A percentile compares a stretch with the other conserved stretches of the same genome.
Conservation (phyloP, 1,140 invertebrate genomes). For the Drusus annulatus region DNA sequence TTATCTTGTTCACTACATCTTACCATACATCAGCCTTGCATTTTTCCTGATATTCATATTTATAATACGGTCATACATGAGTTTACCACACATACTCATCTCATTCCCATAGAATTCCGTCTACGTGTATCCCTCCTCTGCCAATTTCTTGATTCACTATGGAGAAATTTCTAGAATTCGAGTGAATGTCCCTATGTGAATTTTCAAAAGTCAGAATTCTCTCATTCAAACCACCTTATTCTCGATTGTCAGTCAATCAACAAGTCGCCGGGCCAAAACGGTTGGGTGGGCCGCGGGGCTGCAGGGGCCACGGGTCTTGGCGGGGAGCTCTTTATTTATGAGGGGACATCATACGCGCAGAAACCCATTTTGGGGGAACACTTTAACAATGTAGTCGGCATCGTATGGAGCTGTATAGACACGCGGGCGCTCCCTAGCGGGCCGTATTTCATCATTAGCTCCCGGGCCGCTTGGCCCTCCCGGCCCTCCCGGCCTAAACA, state of each 20-base stretch:
- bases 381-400: constrained; percentile 54
- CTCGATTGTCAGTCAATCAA: constrained; percentile 39
- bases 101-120: no score
- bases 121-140: no score
- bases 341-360: constrained; percentile 46
- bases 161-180: no score
- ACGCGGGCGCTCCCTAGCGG: constrained; percentile 46
- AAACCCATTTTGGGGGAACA: constrained; percentile 36
- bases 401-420: constrained; percentile 49
- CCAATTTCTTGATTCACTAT: no score
- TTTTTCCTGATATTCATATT: no score
- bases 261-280: constrained; percentile 35
- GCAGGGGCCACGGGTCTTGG: not conserved
- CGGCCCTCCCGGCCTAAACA: constrained; percentile 7
- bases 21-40: no score
- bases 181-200: no score
- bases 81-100: no score
- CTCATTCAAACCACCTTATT: not conserved
- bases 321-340: constrained; percentile 52
- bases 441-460: constrained; percentile 57
- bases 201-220: not conserved
- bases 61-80: no score
- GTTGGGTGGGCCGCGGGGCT: not conserved
- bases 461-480: constrained; percentile 12
- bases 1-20: no score